phyloP scores from a whole-genome alignment of 2,888 invertebrate genomes.

The Onchidella celtica region DNA sequence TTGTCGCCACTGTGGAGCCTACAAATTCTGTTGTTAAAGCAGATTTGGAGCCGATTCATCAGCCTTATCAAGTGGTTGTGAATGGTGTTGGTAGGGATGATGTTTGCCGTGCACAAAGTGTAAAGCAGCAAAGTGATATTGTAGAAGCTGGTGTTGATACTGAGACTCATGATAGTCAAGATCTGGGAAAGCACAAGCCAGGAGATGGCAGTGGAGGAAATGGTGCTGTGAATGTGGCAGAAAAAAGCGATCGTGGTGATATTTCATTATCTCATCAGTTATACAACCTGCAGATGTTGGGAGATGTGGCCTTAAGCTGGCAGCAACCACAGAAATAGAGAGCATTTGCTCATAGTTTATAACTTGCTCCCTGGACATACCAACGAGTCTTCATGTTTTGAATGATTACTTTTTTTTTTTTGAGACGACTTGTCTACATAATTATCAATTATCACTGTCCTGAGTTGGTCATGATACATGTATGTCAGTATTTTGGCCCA shows the following conservation, averaged over 20 bases:
- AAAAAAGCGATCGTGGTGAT: too few relatives aligned
- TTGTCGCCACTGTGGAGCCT: neutral
- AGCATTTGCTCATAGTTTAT: neutral
- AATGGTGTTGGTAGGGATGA: too few relatives aligned
- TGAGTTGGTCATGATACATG: too few relatives aligned
- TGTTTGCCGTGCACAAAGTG: neutral
- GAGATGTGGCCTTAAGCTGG: slow-evolving; percentile 16
- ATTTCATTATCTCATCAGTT: neutral
- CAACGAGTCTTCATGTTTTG: too few relatives aligned
- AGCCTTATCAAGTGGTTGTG: too few relatives aligned
- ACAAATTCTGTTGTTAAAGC: neutral
- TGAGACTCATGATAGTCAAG: neutral
- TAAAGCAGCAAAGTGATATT: neutral
- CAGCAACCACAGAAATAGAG: too few relatives aligned
- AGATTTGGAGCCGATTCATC: too few relatives aligned
- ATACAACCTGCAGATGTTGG: slow-evolving; percentile 42
- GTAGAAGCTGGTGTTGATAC: neutral
- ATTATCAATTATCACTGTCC: too few relatives aligned
- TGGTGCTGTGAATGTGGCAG: neutral
- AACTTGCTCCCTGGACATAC: too few relatives aligned
- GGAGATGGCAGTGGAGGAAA: neutral
- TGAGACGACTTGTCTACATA: too few relatives aligned
- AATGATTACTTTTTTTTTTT: too few relatives aligned
- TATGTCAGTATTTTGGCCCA: too few relatives aligned
- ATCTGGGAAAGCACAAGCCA: neutral